Conservation (phyloP, 1,140 invertebrate genomes). For the Asobara japonica region DNA sequence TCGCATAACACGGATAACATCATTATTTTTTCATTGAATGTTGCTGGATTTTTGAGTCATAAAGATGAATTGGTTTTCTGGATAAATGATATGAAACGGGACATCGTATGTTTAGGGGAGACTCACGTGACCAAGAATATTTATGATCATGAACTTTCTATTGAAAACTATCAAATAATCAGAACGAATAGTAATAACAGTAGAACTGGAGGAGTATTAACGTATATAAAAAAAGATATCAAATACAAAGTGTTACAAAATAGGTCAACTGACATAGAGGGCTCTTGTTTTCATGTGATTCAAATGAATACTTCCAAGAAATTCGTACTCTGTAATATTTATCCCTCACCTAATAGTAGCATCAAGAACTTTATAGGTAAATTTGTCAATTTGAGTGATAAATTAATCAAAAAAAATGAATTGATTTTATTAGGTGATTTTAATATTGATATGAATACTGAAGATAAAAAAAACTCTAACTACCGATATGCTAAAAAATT, state of each 20-base stretch:
- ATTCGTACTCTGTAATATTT: slow-evolving; percentile 16
- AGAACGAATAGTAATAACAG: neutral
- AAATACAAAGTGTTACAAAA: slow-evolving; percentile 1
- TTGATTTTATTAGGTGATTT: slow-evolving; percentile 21
- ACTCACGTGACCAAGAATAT: slow-evolving; percentile 19
- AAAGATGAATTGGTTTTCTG: neutral
- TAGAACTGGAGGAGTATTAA: slow-evolving; percentile 27
- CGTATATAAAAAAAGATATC: slow-evolving; percentile 14
- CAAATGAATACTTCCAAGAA: neutral
- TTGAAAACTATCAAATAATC: slow-evolving; percentile 19
- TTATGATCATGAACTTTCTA: slow-evolving; percentile 1
- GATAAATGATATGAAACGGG: neutral
- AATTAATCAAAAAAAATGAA: neutral
- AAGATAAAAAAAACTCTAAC: neutral
- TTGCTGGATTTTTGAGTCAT: slow-evolving; percentile 4
- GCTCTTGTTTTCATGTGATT: slow-evolving; percentile 16
- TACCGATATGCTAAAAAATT: slow-evolving; percentile 14
- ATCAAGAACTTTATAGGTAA: neutral
- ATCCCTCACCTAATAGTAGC: slow-evolving; percentile 19
- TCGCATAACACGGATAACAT: neutral
- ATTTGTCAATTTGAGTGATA: slow-evolving; percentile 1
- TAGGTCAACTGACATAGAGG: neutral
- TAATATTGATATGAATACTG: slow-evolving; percentile 25
- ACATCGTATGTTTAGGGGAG: slow-evolving; percentile 21
- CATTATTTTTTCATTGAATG: neutral